These are phyloP conservation scores for Aphrophora alni DNA, from an alignment of 2,888 invertebrate genomes.

Conservation along the genomic window DNA sequence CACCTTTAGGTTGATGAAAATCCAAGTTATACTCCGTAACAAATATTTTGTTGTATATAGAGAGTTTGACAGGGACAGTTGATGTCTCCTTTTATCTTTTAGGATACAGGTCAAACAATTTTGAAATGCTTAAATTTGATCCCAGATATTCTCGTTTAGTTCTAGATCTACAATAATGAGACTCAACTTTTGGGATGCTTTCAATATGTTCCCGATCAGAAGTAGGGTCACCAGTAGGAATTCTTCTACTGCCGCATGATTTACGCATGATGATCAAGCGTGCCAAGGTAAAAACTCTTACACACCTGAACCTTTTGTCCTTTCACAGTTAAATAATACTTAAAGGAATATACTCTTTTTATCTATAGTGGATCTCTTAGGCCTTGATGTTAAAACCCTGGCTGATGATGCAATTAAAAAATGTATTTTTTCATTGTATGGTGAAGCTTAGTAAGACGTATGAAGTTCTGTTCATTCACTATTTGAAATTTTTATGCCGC, in stretches of 20 bases:
- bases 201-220: not conserved
- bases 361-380: constrained; percentile 7
- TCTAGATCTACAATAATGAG: constrained; percentile 7
- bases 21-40: not conserved
- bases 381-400: constrained; percentile 13
- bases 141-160: constrained; percentile 3
- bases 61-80: constrained; percentile 11
- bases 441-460: not conserved
- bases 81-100: not conserved
- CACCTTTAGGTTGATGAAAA: not conserved
- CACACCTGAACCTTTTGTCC: constrained; percentile 7
- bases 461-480: not conserved
- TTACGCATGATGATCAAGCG: not conserved
- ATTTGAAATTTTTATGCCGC: constrained; percentile 2
- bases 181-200: constrained; percentile 8
- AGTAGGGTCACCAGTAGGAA: constrained; percentile 8
- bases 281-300: constrained; percentile 7
- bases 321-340: not conserved
- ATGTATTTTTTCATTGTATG: constrained; percentile 7
- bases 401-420: not conserved
- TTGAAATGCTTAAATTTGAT: not conserved
- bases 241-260: constrained; percentile 9
- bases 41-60: constrained; percentile 3
- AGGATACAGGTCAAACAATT: not conserved
- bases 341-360: not conserved